These are phyloP conservation scores for Sebastes nivosus DNA, from an alignment of 2,797 vertebrate genomes.

Conservation along the genomic window DNA sequence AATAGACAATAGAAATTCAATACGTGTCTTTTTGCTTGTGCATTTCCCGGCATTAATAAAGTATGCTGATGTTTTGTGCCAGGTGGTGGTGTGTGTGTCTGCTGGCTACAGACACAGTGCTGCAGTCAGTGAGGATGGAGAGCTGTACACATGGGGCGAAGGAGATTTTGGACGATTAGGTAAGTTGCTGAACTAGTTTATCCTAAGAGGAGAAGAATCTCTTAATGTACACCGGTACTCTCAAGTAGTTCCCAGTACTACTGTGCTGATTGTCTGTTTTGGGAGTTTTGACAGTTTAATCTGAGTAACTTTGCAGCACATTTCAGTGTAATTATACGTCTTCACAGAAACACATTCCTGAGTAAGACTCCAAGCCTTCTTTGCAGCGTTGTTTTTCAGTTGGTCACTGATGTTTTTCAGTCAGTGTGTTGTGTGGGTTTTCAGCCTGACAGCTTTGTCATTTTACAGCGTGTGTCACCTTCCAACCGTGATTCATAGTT, in stretches of 20 bases:
- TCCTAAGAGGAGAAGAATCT: not conserved
- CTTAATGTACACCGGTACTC: not conserved
- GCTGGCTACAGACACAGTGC: conserved; percentile 88
- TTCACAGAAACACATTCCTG: not conserved
- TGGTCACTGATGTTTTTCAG: not conserved
- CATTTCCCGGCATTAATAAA: not conserved
- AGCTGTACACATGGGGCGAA: conserved; percentile 88
- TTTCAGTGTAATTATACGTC: too few relatives aligned
- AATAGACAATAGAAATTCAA: not conserved
- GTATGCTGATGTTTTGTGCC: not conserved
- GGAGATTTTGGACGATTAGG: conserved; percentile 87
- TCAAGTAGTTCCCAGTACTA: not conserved
- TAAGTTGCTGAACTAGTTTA: conserved; percentile 29
- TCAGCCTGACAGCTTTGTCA: not conserved
- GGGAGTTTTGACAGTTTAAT: too few relatives aligned
- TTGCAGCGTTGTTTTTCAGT: not conserved
- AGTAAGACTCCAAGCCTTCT: not conserved
- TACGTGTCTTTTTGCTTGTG: not conserved
- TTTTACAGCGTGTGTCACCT: not conserved
- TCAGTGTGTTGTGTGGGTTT: not conserved
- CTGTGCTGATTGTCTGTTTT: not conserved
- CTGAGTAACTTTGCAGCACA: too few relatives aligned
- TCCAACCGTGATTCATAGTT: not conserved
- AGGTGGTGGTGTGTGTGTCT: conserved; percentile 88
- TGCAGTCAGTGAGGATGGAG: conserved; percentile 85